Conservation (phyloP, 1,140 invertebrate genomes). For the Zaprionus nigranus region DNA sequence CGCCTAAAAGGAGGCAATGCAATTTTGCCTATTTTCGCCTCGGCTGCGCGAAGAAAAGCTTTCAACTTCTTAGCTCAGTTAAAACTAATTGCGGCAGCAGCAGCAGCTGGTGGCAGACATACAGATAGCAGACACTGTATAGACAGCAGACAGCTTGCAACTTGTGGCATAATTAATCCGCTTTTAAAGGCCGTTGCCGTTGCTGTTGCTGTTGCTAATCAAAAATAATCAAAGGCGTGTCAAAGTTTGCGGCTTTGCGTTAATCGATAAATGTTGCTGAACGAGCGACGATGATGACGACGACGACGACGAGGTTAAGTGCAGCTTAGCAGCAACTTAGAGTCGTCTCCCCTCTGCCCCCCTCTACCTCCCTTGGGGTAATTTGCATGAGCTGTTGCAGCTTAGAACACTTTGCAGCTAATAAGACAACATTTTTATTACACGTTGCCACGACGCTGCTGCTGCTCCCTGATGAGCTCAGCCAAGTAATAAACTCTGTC, state of each 20-base stretch:
- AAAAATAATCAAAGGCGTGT: slow-evolving; percentile 36
- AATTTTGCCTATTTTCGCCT: slow-evolving; percentile 25
- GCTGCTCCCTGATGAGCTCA: slow-evolving; percentile 24
- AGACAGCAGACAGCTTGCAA: slow-evolving; percentile 30
- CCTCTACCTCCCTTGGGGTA: not conserved
- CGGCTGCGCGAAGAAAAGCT: slow-evolving; percentile 1
- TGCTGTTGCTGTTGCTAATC: slow-evolving; percentile 28
- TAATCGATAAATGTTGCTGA: slow-evolving; percentile 33
- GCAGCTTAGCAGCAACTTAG: slow-evolving; percentile 2
- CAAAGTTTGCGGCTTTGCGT: slow-evolving; percentile 23
- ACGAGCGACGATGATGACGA: not conserved
- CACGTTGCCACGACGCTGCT: not conserved
- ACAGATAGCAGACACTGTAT: not conserved
- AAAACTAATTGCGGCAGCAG: slow-evolving; percentile 69
- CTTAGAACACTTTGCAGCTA: slow-evolving; percentile 66
- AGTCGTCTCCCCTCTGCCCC: not conserved
- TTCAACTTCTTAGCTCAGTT: slow-evolving; percentile 28
- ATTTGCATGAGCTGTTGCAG: slow-evolving; percentile 27
- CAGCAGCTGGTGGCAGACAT: slow-evolving; percentile 34
- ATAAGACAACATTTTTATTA: slow-evolving; percentile 70
- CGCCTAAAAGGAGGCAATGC: slow-evolving; percentile 48
- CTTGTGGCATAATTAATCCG: slow-evolving; percentile 67
- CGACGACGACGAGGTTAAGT: slow-evolving; percentile 14
- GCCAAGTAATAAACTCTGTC: slow-evolving; percentile 55
- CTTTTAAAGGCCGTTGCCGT: slow-evolving; percentile 31